A percentile compares a stretch with the other conserved stretches of the same genome.
Conservation (phyloP, 2,888 invertebrate species). For the Lasius platythorax region DNA sequence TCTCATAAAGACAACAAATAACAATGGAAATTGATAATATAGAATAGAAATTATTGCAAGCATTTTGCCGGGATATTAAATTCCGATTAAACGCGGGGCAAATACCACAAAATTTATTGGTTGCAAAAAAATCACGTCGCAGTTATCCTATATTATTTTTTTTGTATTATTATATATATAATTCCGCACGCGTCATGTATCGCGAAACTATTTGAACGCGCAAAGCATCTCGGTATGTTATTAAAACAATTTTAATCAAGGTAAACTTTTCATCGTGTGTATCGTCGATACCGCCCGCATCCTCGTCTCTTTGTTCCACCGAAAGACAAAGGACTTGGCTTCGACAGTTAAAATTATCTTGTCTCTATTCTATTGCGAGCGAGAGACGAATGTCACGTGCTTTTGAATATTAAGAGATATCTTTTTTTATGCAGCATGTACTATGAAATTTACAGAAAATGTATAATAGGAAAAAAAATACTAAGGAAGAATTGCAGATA, state of each 20-base stretch:
- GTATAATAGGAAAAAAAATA: not conserved
- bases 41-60: not conserved
- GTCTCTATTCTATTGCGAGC: not conserved
- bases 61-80: not conserved
- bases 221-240: constrained; percentile 55
- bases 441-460: not conserved
- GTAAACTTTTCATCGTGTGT: constrained; percentile 71
- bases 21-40: not conserved
- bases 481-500: not conserved
- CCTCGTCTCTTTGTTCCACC: constrained; percentile 64
- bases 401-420: not conserved
- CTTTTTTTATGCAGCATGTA: not conserved
- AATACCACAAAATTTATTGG: constrained; percentile 37
- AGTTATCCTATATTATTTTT: constrained; percentile 42
- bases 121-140: not conserved
- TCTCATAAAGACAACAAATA: not conserved
- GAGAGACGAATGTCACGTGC: no score
- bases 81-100: constrained; percentile 37
- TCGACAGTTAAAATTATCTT: constrained; percentile 57
- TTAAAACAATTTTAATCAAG: constrained; percentile 78
- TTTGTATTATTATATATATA: constrained; percentile 27
- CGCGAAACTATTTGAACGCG: constrained; percentile 52
- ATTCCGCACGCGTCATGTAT: constrained; percentile 7
- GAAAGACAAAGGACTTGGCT: constrained; percentile 64
- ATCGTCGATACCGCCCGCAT: constrained; percentile 42